These are phyloP conservation scores for Timema podura DNA, from an alignment of 2,888 invertebrate genomes.

Conservation along the genomic window DNA sequence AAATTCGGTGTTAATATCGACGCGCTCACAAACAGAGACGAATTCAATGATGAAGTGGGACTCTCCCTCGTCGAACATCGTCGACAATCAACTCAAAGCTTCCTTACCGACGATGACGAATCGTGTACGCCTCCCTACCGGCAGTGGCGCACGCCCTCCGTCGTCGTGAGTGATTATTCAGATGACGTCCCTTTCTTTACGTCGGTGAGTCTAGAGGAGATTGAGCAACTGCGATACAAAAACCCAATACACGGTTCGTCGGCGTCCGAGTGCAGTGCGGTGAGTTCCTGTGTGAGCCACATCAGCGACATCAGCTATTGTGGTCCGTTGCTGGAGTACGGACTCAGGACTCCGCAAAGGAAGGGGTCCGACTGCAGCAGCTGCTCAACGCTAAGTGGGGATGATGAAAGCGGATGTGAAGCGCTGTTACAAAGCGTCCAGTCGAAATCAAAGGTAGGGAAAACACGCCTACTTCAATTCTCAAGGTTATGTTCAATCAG, in stretches of 20 bases:
- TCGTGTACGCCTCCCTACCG: slow-evolving; percentile 19
- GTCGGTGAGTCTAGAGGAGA: slow-evolving; percentile 56
- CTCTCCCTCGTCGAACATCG: slow-evolving; percentile 22
- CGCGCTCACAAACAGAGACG: background rate
- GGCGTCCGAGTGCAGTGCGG: slow-evolving; percentile 25
- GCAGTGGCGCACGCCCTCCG: slow-evolving; percentile 77
- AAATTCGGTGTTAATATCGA: background rate
- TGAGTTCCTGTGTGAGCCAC: slow-evolving; percentile 23
- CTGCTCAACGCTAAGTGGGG: slow-evolving; percentile 68
- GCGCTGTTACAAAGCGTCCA: slow-evolving; percentile 44
- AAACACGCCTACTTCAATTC: too few relatives aligned
- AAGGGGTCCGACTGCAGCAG: slow-evolving; percentile 71
- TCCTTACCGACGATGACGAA: slow-evolving; percentile 26
- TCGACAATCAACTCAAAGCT: slow-evolving; percentile 29
- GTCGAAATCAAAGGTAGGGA: slow-evolving; percentile 37
- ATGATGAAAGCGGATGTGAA: slow-evolving; percentile 54
- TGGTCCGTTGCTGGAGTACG: slow-evolving; percentile 51
- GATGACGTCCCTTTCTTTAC: slow-evolving; percentile 53
- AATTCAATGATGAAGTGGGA: slow-evolving; percentile 2
- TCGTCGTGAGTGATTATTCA: slow-evolving; percentile 83
- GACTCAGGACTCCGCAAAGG: slow-evolving; percentile 55
- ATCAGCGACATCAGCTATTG: slow-evolving; percentile 31
- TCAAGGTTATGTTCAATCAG: too few relatives aligned
- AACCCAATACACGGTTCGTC: background rate
- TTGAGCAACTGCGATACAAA: slow-evolving; percentile 48